Evolutionary conservation across 2,888 invertebrate genomes (phyloP).

Genomic region (Agonopterix arenella): DNA sequence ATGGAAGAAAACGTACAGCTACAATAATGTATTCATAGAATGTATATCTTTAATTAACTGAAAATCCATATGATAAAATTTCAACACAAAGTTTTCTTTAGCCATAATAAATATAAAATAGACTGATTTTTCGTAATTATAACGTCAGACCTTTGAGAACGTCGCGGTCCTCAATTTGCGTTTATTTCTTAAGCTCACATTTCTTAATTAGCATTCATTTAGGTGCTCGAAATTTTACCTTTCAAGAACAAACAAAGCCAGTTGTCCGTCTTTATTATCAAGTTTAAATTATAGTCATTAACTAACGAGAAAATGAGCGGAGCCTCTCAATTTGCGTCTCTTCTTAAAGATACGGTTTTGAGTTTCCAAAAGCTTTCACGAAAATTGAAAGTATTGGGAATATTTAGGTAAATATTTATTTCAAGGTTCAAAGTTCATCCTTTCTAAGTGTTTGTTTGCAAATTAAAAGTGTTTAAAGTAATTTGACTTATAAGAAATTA

Average conservation of each 20-base stretch:
- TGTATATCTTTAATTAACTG: too few relatives aligned
- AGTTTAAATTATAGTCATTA: slow-evolving; percentile 71
- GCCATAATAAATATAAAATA: slow-evolving; percentile 1
- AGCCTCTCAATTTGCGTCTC: slow-evolving; percentile 48
- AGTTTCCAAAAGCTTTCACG: slow-evolving; percentile 38
- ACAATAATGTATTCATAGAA: too few relatives aligned
- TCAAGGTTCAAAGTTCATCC: background rate
- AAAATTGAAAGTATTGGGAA: slow-evolving; percentile 21
- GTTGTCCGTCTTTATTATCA: slow-evolving; percentile 68
- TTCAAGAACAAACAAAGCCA: slow-evolving; percentile 61
- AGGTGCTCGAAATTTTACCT: slow-evolving; percentile 58
- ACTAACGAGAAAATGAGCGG: slow-evolving; percentile 55
- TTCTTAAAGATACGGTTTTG: slow-evolving; percentile 44
- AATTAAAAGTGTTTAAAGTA: too few relatives aligned
- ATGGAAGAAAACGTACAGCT: too few relatives aligned
- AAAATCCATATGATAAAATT: too few relatives aligned
- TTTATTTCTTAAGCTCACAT: slow-evolving; percentile 49
- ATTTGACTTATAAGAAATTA: too few relatives aligned
- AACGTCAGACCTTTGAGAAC: slow-evolving; percentile 32
- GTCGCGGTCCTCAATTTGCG: slow-evolving; percentile 41
- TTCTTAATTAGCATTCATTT: slow-evolving; percentile 63
- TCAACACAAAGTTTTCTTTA: too few relatives aligned
- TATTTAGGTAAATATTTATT: slow-evolving; percentile 1
- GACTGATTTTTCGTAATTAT: slow-evolving; percentile 29
- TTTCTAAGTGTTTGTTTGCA: too few relatives aligned